Evolutionary conservation across 2,113 vertebrate genomes (phyloP).

Genomic region (Albula goreensis): DNA sequence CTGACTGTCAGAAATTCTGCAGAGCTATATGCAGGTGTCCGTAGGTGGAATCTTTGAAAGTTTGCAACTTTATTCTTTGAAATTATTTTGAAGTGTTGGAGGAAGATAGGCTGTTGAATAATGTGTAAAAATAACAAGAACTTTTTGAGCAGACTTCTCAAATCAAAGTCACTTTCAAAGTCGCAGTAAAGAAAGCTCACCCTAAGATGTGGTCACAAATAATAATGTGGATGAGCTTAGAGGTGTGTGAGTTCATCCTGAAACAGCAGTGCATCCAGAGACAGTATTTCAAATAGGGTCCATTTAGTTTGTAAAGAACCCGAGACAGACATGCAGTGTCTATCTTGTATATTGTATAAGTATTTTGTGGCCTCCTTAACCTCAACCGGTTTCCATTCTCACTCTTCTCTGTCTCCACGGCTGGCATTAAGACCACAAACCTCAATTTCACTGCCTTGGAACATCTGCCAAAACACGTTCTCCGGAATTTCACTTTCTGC

Average conservation of each 20-base stretch:
- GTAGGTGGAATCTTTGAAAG: no score
- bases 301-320: background rate
- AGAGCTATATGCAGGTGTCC: no score
- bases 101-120: no score
- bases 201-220: no score
- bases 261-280: background rate
- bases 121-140: no score
- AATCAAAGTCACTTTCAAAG: background rate
- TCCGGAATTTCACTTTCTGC: background rate
- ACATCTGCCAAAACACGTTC: background rate
- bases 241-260: conserved; percentile 16
- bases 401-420: background rate
- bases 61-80: no score
- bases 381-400: no score
- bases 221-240: background rate
- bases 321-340: no score
- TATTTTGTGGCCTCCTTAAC: background rate
- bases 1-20: no score
- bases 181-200: no score
- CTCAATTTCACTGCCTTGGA: background rate
- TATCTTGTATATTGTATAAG: background rate
- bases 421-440: background rate
- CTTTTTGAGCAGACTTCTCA: no score
- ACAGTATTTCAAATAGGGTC: background rate
- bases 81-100: no score